A percentile compares a stretch with the other conserved stretches of the same genome.
These are phyloP conservation scores for Pelobates fuscus DNA, from an alignment of 2,113 vertebrate species.

Conservation along the genomic window DNA sequence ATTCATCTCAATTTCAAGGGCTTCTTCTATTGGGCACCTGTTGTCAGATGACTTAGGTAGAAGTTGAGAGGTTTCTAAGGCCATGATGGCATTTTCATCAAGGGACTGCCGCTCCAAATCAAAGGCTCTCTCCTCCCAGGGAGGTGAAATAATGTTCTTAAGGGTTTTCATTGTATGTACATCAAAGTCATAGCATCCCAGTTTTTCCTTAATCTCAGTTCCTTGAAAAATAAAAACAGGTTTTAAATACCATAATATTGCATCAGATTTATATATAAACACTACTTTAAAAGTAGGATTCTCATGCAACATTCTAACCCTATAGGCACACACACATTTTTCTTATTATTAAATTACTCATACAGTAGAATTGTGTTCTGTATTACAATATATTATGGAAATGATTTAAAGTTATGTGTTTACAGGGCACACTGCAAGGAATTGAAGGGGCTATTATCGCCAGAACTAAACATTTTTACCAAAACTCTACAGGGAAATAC, in stretches of 20 bases:
- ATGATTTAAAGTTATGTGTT: no score
- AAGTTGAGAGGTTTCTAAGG: conserved; percentile 77
- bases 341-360: no score
- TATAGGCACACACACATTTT: no score
- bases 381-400: no score
- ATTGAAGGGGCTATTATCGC: no score
- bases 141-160: conserved; percentile 90
- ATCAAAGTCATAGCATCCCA: conserved; percentile 82
- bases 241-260: not conserved
- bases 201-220: conserved; percentile 94
- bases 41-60: conserved; percentile 81
- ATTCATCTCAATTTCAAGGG: conserved; percentile 94
- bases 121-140: conserved; percentile 77
- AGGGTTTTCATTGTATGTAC: conserved; percentile 86
- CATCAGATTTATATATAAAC: no score
- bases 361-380: no score
- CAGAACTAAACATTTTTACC: no score
- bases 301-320: no score
- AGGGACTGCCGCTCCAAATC: conserved; percentile 77
- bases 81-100: conserved; percentile 79
- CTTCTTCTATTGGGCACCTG: conserved; percentile 79
- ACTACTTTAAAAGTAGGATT: no score
- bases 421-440: no score
- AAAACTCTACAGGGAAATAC: no score
- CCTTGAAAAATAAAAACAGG: conserved; percentile 70